phyloP scores from a whole-genome alignment of 2,797 vertebrate genomes.

The Galagoides demidoff region DNA sequence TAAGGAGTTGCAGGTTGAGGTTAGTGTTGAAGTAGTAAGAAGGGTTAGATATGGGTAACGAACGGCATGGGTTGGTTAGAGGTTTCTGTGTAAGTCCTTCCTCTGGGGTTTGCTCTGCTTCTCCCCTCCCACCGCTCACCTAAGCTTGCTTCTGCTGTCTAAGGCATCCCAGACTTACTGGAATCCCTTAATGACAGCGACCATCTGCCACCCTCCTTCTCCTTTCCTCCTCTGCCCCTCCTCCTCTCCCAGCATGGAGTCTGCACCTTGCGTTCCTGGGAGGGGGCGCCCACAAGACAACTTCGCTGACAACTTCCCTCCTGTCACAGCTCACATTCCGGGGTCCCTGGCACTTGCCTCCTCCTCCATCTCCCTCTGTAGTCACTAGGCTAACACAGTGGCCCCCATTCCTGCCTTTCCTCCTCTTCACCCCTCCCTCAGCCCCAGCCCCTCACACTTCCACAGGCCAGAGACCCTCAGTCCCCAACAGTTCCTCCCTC shows the following conservation, averaged over 20 bases:
- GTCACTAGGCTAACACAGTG: background rate
- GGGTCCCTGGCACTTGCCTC: background rate
- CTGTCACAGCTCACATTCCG: background rate
- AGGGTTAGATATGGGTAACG: background rate
- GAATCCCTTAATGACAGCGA: slow-evolving; percentile 73
- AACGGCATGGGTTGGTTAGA: background rate
- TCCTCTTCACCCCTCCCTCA: background rate
- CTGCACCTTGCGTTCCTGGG: slow-evolving; percentile 4
- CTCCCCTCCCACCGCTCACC: background rate
- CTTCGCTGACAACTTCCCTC: background rate
- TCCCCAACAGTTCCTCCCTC: background rate
- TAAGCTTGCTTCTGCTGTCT: slow-evolving; percentile 57
- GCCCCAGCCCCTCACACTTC: too few relatives aligned
- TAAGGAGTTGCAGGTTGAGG: background rate
- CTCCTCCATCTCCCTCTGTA: background rate
- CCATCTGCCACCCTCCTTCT: slow-evolving; percentile 63
- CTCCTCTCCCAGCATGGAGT: background rate
- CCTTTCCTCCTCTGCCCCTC: background rate
- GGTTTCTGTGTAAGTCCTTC: background rate
- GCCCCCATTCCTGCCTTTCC: too few relatives aligned
- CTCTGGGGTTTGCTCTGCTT: background rate
- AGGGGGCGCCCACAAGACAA: too few relatives aligned
- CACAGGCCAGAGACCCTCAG: background rate
- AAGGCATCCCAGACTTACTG: slow-evolving; percentile 57
- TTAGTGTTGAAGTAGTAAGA: background rate